Conservation (phyloP, 2,888 invertebrate genomes). For the Eilema caniola region DNA sequence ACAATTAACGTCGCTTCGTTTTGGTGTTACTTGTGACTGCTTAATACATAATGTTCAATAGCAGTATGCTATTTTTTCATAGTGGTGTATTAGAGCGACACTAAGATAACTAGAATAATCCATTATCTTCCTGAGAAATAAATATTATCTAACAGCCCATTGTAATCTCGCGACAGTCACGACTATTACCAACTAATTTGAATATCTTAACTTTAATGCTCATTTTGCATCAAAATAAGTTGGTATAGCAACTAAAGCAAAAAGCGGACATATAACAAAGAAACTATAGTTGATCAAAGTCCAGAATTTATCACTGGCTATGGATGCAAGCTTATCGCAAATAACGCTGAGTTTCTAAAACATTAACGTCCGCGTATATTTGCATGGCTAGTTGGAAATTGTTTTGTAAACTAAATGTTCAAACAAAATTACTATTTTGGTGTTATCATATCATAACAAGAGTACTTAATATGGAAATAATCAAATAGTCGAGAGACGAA, state of each 20-base stretch:
- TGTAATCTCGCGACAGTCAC: neutral
- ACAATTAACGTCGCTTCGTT: too few species aligned
- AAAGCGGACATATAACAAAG: neutral
- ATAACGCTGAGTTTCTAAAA: neutral
- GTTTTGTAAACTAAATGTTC: neutral
- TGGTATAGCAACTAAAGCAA: neutral
- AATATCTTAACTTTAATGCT: neutral
- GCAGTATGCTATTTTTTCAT: too few species aligned
- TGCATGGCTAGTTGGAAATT: neutral
- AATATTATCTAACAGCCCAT: neutral
- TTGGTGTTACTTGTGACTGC: too few species aligned
- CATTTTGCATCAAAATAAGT: neutral
- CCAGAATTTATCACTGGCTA: neutral
- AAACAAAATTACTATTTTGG: neutral
- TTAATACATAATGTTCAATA: too few species aligned
- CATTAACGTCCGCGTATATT: neutral
- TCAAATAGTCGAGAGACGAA: neutral
- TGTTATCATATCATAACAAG: neutral
- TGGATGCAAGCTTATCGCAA: constrained; percentile 4
- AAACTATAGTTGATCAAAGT: neutral
- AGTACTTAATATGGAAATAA: neutral
- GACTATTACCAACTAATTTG: neutral
- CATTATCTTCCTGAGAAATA: neutral
- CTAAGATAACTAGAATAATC: neutral
- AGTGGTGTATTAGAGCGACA: too few species aligned